A percentile compares a stretch with the other conserved stretches of the same genome.
Conservation (phyloP, 2,888 invertebrate species). For the Clusia tigrina region DNA sequence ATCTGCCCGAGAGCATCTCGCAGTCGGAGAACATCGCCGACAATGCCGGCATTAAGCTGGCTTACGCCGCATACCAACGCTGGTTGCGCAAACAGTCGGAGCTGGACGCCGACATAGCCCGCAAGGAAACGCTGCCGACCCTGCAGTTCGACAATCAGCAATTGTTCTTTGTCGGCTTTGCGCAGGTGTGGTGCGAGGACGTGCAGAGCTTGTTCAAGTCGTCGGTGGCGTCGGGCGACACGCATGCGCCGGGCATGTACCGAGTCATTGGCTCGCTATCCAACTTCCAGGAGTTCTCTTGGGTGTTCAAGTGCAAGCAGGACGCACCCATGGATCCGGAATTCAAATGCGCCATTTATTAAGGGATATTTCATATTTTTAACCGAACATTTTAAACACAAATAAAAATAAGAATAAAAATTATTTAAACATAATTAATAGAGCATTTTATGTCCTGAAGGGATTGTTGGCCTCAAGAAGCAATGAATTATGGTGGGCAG, state of each 20-base stretch:
- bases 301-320: slow-evolving; percentile 53
- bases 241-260: slow-evolving; percentile 49
- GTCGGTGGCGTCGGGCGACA: slow-evolving; percentile 35
- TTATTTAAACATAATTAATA: too few relatives aligned
- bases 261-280: slow-evolving; percentile 56
- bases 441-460: too few relatives aligned
- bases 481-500: too few relatives aligned
- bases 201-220: slow-evolving; percentile 42
- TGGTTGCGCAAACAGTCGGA: slow-evolving; percentile 46
- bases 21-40: slow-evolving; percentile 61
- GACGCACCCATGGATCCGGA: slow-evolving; percentile 56
- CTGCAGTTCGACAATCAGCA: slow-evolving; percentile 47
- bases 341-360: slow-evolving; percentile 57
- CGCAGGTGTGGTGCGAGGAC: slow-evolving; percentile 57
- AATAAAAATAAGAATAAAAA: too few relatives aligned
- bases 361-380: too few relatives aligned
- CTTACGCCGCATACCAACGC: slow-evolving; percentile 52
- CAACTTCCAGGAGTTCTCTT: slow-evolving; percentile 59
- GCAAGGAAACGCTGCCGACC: slow-evolving; percentile 44
- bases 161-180: slow-evolving; percentile 56
- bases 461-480: too few relatives aligned
- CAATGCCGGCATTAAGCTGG: slow-evolving; percentile 56
- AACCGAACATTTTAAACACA: too few relatives aligned
- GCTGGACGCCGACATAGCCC: slow-evolving; percentile 31
- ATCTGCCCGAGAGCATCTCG: slow-evolving; percentile 38